Evolutionary conservation across 2,888 invertebrate genomes (phyloP).

Genomic region (Candidula unifasciata): DNA sequence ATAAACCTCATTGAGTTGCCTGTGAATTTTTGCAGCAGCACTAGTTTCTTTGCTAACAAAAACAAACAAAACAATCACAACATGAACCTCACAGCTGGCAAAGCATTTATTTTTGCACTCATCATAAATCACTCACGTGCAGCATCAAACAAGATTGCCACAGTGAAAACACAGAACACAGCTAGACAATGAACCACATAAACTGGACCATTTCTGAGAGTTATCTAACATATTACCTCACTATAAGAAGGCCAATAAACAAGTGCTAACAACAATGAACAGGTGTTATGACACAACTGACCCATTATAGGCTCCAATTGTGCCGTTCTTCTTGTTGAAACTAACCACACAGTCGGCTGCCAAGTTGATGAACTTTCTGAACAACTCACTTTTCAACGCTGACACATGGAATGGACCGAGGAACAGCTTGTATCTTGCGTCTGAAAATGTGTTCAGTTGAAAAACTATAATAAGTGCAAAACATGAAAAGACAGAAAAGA

Average conservation of each 20-base stretch:
- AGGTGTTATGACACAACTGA: neutral
- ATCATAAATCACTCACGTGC: too few relatives aligned
- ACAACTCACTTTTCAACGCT: slow-evolving; percentile 34
- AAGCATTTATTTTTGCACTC: too few relatives aligned
- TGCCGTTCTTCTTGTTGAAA: slow-evolving; percentile 22
- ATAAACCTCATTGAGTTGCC: too few relatives aligned
- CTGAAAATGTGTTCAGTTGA: slow-evolving; percentile 6
- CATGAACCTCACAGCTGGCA: too few relatives aligned
- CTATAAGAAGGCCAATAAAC: neutral
- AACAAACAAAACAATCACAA: too few relatives aligned
- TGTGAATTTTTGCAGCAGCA: too few relatives aligned
- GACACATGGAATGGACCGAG: slow-evolving; percentile 14
- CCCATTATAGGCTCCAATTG: neutral
- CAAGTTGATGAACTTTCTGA: slow-evolving; percentile 44
- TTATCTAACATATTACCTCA: too few relatives aligned
- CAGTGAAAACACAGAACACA: too few relatives aligned
- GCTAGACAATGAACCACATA: too few relatives aligned
- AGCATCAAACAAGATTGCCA: too few relatives aligned
- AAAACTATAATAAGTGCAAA: neutral
- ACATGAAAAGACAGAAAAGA: neutral
- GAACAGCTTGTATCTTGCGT: slow-evolving; percentile 22
- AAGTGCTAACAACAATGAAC: neutral
- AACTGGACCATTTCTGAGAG: too few relatives aligned
- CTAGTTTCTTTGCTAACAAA: too few relatives aligned
- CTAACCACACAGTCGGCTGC: slow-evolving; percentile 37